A percentile compares a stretch with the other conserved stretches of the same genome.
These are phyloP conservation scores for Entomobrya proxima DNA, from an alignment of 2,888 invertebrate species.

Conservation along the genomic window DNA sequence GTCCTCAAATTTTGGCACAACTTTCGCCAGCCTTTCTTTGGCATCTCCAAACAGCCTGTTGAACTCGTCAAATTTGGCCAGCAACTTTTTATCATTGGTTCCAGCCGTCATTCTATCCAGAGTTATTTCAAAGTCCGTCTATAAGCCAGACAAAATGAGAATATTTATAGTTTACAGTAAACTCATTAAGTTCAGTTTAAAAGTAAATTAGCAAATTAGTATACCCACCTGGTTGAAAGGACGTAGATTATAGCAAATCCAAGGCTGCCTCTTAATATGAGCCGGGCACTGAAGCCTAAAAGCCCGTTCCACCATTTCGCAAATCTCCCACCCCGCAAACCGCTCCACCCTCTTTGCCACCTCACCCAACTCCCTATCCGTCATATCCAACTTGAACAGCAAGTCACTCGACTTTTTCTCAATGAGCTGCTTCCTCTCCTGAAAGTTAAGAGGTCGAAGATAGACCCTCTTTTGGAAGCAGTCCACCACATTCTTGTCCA, in stretches of 20 bases:
- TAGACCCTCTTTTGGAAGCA: background rate
- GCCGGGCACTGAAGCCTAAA: background rate
- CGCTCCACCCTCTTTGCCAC: background rate
- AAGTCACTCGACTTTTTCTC: background rate
- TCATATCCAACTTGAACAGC: background rate
- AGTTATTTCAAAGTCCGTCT: background rate
- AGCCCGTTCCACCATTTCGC: background rate
- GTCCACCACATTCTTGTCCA: background rate
- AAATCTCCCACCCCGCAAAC: background rate
- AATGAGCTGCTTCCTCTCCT: conserved; percentile 2
- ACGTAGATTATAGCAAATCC: background rate
- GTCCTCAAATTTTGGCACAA: background rate
- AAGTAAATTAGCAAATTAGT: background rate
- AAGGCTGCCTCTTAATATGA: background rate
- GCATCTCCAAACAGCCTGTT: background rate
- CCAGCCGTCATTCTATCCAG: background rate
- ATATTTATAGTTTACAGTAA: too few relatives aligned
- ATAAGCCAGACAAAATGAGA: background rate
- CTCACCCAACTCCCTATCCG: background rate
- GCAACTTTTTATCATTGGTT: background rate
- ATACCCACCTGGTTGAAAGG: background rate
- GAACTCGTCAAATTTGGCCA: background rate
- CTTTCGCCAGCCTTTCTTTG: too few relatives aligned
- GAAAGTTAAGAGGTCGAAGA: background rate
- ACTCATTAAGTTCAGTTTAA: background rate